phyloP scores from a whole-genome alignment of 37 sponge, comb jelly and placozoan genomes.

The Eunapius fragilis region DNA sequence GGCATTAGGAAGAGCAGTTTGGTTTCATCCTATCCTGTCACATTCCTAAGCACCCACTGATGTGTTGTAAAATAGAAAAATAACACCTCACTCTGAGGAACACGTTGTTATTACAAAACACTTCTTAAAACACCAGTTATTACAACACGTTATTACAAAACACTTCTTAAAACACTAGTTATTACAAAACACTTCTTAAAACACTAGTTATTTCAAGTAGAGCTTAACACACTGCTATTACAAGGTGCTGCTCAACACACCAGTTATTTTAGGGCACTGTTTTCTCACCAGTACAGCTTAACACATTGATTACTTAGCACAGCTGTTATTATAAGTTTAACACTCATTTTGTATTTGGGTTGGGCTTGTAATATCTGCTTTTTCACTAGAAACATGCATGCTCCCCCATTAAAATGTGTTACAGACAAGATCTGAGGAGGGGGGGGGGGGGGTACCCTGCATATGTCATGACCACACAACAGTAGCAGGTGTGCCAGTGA shows the following conservation, averaged over 20 bases:
- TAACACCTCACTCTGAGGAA: no score
- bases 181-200: no score
- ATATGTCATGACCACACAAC: neutral
- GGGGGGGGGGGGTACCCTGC: neutral
- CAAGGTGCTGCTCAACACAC: neutral
- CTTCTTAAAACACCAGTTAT: no score
- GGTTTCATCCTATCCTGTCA: neutral
- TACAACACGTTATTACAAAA: no score
- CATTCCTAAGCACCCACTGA: neutral
- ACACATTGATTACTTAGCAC: neutral
- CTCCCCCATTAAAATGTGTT: no score
- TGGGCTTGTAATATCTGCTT: no score
- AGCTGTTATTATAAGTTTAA: neutral
- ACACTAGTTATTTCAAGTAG: no score
- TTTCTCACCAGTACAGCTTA: no score
- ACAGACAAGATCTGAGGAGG: neutral
- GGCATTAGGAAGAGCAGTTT: neutral
- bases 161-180: no score
- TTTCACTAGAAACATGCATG: no score
- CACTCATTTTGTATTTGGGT: neutral
- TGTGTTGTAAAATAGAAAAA: neutral
- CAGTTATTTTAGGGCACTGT: neutral
- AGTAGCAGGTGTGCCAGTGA: neutral
- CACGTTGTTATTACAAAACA: no score
- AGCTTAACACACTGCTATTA: neutral